Conservation (phyloP, 1,140 invertebrate species). For the Zaprionus africanus region DNA sequence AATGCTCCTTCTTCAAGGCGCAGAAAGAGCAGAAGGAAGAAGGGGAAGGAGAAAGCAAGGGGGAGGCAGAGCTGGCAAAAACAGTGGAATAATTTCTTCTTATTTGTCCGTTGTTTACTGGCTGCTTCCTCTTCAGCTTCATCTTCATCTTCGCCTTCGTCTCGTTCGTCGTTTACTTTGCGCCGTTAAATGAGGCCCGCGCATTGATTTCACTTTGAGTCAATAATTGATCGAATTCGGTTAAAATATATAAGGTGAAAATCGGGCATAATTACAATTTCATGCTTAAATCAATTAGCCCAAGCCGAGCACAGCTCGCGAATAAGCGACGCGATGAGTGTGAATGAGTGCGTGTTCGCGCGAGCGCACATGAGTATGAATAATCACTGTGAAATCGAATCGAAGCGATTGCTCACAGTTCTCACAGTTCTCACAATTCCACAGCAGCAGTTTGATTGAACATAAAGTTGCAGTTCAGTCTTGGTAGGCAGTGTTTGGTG, state of each 20-base stretch:
- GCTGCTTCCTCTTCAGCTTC: conserved; percentile 14
- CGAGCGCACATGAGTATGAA: not conserved
- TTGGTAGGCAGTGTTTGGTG: not conserved
- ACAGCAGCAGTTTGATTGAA: not conserved
- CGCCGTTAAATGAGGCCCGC: conserved; percentile 60
- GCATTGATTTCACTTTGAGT: conserved; percentile 77
- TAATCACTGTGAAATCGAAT: not conserved
- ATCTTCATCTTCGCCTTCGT: not conserved
- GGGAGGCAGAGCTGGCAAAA: not conserved
- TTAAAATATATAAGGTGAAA: conserved; percentile 46
- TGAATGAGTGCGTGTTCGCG: not conserved
- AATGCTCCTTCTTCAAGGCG: conserved; percentile 56
- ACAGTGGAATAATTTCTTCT: conserved; percentile 39
- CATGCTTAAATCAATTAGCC: conserved; percentile 34
- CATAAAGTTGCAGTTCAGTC: too few species aligned
- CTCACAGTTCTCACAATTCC: not conserved
- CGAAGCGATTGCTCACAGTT: not conserved
- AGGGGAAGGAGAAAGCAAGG: not conserved
- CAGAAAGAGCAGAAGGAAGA: not conserved
- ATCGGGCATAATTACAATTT: conserved; percentile 47
- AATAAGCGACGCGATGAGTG: not conserved
- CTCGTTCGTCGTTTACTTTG: conserved; percentile 42
- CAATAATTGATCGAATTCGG: conserved; percentile 73
- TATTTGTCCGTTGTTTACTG: conserved; percentile 39
- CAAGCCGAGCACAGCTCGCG: not conserved